Conservation (phyloP, 37 sponge, comb jelly and placozoan genomes). For the Oopsacas minuta region DNA sequence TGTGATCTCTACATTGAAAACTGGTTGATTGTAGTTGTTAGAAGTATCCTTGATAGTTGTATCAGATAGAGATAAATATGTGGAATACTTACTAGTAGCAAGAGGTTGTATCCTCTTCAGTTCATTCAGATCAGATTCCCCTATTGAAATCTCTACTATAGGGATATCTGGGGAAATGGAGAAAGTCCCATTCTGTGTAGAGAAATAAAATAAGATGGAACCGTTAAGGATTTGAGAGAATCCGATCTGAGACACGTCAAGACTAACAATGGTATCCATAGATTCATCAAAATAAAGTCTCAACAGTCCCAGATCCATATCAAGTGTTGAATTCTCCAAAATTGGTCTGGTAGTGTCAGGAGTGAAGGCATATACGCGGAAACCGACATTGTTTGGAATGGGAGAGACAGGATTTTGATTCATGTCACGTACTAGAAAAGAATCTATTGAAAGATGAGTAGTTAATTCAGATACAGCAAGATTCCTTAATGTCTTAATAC, state of each 20-base stretch:
- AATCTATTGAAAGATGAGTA: constrained; percentile 29
- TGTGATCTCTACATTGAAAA: not conserved
- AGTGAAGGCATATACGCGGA: not conserved
- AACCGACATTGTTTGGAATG: constrained; percentile 22
- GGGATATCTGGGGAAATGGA: constrained; percentile 37
- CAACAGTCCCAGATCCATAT: constrained; percentile 23
- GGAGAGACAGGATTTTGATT: constrained; percentile 41
- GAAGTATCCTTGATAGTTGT: constrained; percentile 58
- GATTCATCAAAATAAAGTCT: constrained; percentile 18
- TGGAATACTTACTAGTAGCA: constrained; percentile 34
- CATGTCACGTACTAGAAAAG: constrained; percentile 38
- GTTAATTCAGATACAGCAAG: constrained; percentile 41
- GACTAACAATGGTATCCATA: not conserved
- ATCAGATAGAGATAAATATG: constrained; percentile 38
- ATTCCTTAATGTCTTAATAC: constrained; percentile 55
- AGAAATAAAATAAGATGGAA: not conserved
- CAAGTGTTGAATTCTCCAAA: not conserved
- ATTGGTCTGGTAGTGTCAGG: constrained; percentile 18
- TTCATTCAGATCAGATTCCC: constrained; percentile 54
- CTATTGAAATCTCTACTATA: constrained; percentile 33
- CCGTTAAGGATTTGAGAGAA: not conserved
- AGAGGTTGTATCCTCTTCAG: constrained; percentile 45
- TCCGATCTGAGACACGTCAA: not conserved
- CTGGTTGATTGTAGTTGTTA: constrained; percentile 28
- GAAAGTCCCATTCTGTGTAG: not conserved